phyloP scores from a whole-genome alignment of 1,140 invertebrate genomes.

The Rhyacophila brunnea region DNA sequence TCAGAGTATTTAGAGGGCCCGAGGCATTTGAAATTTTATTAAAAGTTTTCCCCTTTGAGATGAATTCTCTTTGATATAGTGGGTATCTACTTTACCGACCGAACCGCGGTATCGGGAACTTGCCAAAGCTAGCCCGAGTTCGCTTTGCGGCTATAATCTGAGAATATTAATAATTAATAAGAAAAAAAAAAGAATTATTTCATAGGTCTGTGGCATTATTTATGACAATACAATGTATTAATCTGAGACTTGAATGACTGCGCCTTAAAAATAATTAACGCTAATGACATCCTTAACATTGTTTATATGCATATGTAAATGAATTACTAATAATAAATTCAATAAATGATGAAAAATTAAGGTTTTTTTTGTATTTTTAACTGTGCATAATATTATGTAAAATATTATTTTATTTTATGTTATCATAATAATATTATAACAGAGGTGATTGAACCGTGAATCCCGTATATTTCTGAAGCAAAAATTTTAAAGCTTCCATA shows the following conservation, averaged over 20 bases:
- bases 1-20: slow-evolving; percentile 30
- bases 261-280: no score
- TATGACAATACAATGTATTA: slow-evolving; percentile 21
- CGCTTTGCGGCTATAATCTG: neutral
- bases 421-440: no score
- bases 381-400: no score
- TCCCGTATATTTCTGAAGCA: no score
- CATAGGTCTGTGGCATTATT: slow-evolving; percentile 11
- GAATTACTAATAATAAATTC: no score
- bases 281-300: no score
- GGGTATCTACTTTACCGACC: slow-evolving; percentile 1
- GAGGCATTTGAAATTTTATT: slow-evolving; percentile 31
- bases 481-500: no score
- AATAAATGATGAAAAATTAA: no score
- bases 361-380: no score
- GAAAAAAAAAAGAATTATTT: slow-evolving; percentile 24
- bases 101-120: slow-evolving; percentile 10
- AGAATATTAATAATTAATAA: slow-evolving; percentile 11
- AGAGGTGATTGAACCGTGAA: no score
- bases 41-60: slow-evolving; percentile 32
- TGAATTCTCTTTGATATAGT: slow-evolving; percentile 28
- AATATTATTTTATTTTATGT: no score
- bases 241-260: neutral
- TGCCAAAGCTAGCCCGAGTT: slow-evolving; percentile 2
- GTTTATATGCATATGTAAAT: no score